A percentile compares a stretch with the other conserved stretches of the same genome.
phyloP scores from a whole-genome alignment of 1,140 invertebrate species.

The Helicoverpa zea region DNA sequence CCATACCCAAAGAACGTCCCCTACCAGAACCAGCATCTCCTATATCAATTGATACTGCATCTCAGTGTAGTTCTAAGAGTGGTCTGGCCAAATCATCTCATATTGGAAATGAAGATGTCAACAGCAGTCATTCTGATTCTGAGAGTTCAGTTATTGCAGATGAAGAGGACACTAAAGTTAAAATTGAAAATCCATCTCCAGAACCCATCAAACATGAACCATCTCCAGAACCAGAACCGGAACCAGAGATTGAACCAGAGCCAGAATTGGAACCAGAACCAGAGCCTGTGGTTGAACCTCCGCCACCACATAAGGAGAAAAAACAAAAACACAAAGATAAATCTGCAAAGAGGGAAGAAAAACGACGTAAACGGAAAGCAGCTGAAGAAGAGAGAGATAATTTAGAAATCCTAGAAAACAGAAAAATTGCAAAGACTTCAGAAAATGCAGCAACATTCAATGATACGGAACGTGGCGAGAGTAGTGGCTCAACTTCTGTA shows the following conservation, averaged over 20 bases:
- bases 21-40: constrained; percentile 80
- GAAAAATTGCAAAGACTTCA: constrained; percentile 72
- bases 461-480: constrained; percentile 77
- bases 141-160: constrained; percentile 78
- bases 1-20: constrained; percentile 76
- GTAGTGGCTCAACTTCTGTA: constrained; percentile 73
- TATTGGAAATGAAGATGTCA: constrained; percentile 71
- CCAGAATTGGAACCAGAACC: constrained; percentile 75
- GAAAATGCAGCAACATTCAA: constrained; percentile 70
- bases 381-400: constrained; percentile 81
- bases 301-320: constrained; percentile 82
- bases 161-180: constrained; percentile 78
- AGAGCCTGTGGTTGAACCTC: constrained; percentile 70
- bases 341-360: constrained; percentile 87
- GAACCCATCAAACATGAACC: constrained; percentile 76
- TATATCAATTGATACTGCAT: constrained; percentile 84
- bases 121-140: constrained; percentile 83
- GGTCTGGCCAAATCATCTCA: constrained; percentile 73
- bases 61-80: constrained; percentile 85
- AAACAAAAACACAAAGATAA: constrained; percentile 88
- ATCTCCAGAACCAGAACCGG: constrained; percentile 72
- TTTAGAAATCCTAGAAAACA: constrained; percentile 47
- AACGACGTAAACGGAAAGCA: constrained; percentile 88
- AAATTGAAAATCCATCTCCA: constrained; percentile 77
- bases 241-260: constrained; percentile 75